Evolutionary conservation across 2,797 vertebrate genomes (phyloP), one percentile per base, ranked within the genome.

Genomic region (Etheostoma nigrum): DNA sequence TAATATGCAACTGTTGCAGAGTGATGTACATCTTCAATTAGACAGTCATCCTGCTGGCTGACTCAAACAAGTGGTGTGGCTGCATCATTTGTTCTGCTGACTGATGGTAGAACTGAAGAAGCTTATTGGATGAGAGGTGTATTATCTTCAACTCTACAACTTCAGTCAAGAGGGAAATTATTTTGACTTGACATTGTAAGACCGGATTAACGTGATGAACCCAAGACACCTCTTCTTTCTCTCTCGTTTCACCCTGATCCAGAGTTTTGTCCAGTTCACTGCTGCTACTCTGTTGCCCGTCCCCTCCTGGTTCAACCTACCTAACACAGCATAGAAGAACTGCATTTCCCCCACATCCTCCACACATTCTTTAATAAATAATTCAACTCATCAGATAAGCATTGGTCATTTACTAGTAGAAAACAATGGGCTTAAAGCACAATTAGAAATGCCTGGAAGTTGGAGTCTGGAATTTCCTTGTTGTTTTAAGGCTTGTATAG

Each of bases 1-100:
- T 97, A 97, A 96, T 97, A 98, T 97, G 96, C 97, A 95, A 92
- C 96, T 95, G 95, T 95, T 95, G 95, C 96, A 93, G 94, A 94
- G 94, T 92, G 94, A 95, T 95, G 93, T 95, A 96, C 96, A 96
- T 96, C 95, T 96, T 94, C 95, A 96, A 97, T 96, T 96, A 95
- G 95, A 81, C 51, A 88, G 94, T 89, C 90, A 90, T 85, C 93
- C 72, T 67, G 90, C 94, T 52, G 69, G 81, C 80, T 67, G 60
- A 71, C 73, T 95, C 94, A 96, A 95, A 96, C 94, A 96, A 96
- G 94, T 95, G 91, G 92, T 90, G 76, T 40, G 58, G 77, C 59
- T 80, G 77, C 75, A 78, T 79, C 76, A 70, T 81, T 80, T 64
- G 76, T 77, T 84, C 68, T 76, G 64, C 59, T 73, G 69, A 86